Evolutionary conservation across 1,140 invertebrate genomes (phyloP).

Genomic region (Episyrphus balteatus): DNA sequence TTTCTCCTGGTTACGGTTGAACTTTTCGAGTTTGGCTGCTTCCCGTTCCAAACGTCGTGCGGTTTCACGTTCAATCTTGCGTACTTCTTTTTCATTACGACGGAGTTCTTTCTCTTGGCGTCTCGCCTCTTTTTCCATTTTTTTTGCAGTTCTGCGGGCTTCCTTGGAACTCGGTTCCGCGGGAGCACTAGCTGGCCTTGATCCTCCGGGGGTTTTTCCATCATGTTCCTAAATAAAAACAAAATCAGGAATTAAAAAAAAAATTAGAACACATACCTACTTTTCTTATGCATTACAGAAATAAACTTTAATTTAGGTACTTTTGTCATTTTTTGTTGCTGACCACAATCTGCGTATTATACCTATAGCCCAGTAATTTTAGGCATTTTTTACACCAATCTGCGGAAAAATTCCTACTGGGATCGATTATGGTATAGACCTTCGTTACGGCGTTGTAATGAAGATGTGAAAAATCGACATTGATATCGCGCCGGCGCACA

Average conservation of each 20-base stretch:
- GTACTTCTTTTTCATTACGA: slow-evolving; percentile 31
- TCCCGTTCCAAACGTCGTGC: slow-evolving; percentile 29
- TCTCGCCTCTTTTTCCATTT: slow-evolving; percentile 34
- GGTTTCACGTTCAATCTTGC: slow-evolving; percentile 30
- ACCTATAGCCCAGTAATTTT: no score
- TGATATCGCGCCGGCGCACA: no score
- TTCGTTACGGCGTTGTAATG: no score
- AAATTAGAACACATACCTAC: neutral
- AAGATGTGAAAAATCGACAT: no score
- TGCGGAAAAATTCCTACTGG: no score
- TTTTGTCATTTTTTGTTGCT: no score
- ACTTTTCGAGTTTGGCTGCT: slow-evolving; percentile 32
- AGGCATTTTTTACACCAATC: no score
- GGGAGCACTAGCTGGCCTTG: slow-evolving; percentile 30
- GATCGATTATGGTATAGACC: no score
- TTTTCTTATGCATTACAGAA: no score
- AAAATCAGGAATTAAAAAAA: neutral
- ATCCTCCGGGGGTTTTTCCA: slow-evolving; percentile 22
- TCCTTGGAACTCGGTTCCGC: slow-evolving; percentile 34
- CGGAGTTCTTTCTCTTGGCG: slow-evolving; percentile 32
- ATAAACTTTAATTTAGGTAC: no score
- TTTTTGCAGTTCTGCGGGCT: slow-evolving; percentile 31
- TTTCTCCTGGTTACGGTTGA: slow-evolving; percentile 33
- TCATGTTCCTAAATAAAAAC: slow-evolving; percentile 32
- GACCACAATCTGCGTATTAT: no score